Percentiles rank a stretch among this genome's conserved stretches.
Conservation (phyloP, 2,888 invertebrate species). For the Argyresthia albistria region DNA sequence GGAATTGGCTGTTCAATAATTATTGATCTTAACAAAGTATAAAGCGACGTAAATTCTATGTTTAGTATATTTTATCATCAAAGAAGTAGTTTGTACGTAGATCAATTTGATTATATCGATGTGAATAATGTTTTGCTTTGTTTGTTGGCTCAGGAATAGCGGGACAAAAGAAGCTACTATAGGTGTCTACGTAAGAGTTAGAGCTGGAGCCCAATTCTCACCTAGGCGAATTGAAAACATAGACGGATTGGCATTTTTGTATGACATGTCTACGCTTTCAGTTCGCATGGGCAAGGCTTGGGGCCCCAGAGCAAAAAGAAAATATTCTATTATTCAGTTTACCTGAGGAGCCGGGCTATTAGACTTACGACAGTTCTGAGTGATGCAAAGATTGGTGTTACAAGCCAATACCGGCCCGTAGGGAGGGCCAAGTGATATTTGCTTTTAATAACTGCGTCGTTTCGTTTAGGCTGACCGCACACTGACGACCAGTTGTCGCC, state of each 20-base stretch:
- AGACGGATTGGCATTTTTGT: no score
- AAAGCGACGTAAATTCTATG: background rate
- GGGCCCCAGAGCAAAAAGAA: background rate
- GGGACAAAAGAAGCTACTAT: no score
- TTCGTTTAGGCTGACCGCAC: background rate
- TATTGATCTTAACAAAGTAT: no score
- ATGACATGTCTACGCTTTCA: no score
- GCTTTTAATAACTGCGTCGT: conserved; percentile 18
- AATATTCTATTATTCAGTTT: background rate
- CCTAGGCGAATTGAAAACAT: no score
- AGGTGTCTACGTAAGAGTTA: no score
- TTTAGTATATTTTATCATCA: conserved; percentile 3
- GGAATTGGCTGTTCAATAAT: no score
- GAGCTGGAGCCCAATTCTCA: no score
- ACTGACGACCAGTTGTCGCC: background rate
- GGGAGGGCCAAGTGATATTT: conserved; percentile 35
- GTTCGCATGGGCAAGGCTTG: no score
- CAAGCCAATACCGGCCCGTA: background rate
- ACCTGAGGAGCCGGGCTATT: background rate
- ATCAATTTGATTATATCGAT: background rate
- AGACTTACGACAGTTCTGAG: background rate
- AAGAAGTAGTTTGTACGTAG: background rate
- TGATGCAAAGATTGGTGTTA: background rate
- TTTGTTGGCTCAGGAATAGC: no score
- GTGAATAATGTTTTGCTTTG: background rate